These are phyloP conservation scores for Eolophus roseicapilla DNA, from an alignment of 2,113 vertebrate genomes.

Conservation along the genomic window DNA sequence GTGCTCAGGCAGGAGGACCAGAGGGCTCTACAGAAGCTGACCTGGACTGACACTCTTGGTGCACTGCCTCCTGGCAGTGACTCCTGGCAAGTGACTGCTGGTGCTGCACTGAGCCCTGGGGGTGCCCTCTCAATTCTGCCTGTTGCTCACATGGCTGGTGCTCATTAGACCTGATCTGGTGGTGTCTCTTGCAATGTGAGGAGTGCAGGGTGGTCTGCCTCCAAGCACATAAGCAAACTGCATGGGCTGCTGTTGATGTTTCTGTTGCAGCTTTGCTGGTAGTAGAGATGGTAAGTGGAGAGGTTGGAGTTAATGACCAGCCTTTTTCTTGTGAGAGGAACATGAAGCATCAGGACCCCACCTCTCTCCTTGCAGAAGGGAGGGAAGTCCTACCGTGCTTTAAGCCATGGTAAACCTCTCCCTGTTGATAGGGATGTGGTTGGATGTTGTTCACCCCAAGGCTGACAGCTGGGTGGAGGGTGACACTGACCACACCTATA, in stretches of 20 bases:
- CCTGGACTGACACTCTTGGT: not conserved
- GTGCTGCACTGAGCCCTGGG: not conserved
- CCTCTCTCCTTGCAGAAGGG: not conserved
- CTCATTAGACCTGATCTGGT: not conserved
- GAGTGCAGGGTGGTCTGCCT: not conserved
- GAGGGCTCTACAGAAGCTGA: not conserved
- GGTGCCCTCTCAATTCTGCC: not conserved
- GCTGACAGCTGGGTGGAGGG: not conserved
- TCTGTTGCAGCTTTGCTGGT: rapidly evolving
- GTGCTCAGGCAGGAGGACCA: not conserved
- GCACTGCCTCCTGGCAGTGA: not conserved
- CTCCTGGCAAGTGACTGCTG: not conserved
- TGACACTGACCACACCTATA: not conserved
- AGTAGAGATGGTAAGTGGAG: not conserved
- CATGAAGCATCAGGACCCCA: not conserved
- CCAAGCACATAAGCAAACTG: not conserved
- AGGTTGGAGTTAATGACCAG: not conserved
- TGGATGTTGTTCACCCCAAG: not conserved
- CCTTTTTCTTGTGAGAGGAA: not conserved
- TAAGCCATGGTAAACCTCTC: not conserved
- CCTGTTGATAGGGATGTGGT: not conserved
- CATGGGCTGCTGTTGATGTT: not conserved
- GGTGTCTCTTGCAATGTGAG: not conserved
- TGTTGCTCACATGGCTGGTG: not conserved
- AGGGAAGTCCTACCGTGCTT: not conserved